Percentiles rank a stretch among this genome's conserved stretches.
Conservation (phyloP, 2,113 vertebrate genomes). For the Ctenomys sociabilis region DNA sequence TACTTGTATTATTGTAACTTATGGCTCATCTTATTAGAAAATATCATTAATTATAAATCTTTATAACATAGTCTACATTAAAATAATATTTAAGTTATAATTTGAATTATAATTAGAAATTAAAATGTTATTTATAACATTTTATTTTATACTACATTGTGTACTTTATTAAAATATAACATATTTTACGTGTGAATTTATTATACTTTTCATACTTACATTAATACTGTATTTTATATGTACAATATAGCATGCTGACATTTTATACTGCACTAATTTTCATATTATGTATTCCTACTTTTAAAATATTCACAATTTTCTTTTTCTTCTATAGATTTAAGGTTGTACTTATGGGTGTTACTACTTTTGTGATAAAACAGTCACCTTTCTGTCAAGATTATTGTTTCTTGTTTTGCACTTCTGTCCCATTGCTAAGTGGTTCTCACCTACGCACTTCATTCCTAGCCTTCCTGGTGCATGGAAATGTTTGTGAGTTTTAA, state of each 20-base stretch:
- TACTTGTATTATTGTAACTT: neutral
- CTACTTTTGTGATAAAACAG: neutral
- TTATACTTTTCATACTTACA: neutral
- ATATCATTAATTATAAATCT: neutral
- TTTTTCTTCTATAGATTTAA: neutral
- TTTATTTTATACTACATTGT: neutral
- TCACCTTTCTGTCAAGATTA: neutral
- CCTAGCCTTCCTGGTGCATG: neutral
- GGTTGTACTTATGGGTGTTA: neutral
- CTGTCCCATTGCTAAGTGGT: neutral
- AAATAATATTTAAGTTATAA: neutral
- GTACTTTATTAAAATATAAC: neutral
- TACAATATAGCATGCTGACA: neutral
- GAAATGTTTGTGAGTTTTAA: neutral
- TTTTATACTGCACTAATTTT: constrained; percentile 25
- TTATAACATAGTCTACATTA: neutral
- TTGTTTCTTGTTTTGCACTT: neutral
- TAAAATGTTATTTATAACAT: neutral
- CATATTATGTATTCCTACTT: neutral
- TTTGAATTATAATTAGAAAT: neutral
- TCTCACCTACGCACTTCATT: neutral
- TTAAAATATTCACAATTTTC: neutral
- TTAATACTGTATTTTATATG: neutral
- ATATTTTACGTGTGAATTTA: neutral
- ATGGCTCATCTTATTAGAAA: neutral